Evolutionary conservation across 2,113 vertebrate genomes (phyloP), one percentile per base, ranked within the genome.

Genomic region (Lipotes vexillifer): DNA sequence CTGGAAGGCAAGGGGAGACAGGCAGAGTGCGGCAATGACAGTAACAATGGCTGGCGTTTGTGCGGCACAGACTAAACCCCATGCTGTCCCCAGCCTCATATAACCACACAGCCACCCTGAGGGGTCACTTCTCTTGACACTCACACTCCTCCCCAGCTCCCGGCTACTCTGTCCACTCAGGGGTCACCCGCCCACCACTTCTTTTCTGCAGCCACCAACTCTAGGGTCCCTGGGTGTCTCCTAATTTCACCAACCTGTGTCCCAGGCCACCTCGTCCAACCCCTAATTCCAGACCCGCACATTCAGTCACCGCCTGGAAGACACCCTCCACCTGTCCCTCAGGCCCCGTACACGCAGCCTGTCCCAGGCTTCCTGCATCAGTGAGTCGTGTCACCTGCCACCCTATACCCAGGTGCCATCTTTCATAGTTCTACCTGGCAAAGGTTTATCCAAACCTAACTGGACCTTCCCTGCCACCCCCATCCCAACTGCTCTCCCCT

Each of bases 21-120:
- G 23, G 66, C 31, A 65, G 18, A 18, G 20, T 25, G 17, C 31
- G 25, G 29, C 23, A 0, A 21, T 15, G n/a, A 8, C 0, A 4
- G 38, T 23, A 18, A 23, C 31, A 15, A 1, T 3, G 15, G 68
- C 44, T 25, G 13, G n/a, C 14, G 0, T 41, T 21, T 11, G n/a
- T 27, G 2, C 33, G 20, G 29, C 27, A 18, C 31, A 88, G 69
- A 15, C 29, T 12, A 0, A 41, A 29, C 36, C 23, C 52, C 29
- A 8, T 23, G 13, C 57, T 33, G 61, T 57, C 59, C 41, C 29
- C 17, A 38, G 52, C 29, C n/a, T 77, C 55, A 0, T 18, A 6
- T 15, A 14, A 29, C 7, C 13, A 2, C 25, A 20, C 13, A 8
- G 20, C 31, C n/a, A 6, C 18, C n/a, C 52, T 6, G 3, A 44